Base-by-base conservation (phyloP, 53 echinoderm and acorn worm genomes). In the Holothuria leucospilota region DNA sequence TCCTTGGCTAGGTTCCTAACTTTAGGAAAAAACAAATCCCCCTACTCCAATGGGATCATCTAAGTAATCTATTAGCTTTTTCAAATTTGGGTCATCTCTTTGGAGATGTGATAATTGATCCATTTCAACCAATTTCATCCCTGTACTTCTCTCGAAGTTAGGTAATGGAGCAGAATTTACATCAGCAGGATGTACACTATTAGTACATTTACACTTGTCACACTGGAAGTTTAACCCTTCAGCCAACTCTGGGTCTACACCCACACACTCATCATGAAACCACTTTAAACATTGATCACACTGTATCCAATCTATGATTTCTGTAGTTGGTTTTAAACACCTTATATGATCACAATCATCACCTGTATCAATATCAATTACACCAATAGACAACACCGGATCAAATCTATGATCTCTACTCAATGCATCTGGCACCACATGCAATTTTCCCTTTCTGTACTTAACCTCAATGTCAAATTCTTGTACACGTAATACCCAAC, bases 201-300 rank as follows among this genome's bases (percentile, higher is more conserved):
- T 49, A 49, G 2, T 49, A 49, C 49, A 49, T 9, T 64, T 28
- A 64, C 64, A 64, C 64, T 16, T 28, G 4, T 64, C 64, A 28
- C 64, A 64, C 24, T 5, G 23, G 15, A 64, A 16, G 24, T 28
- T 16, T 9, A 64, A 2, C 64, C 15, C 64, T 11, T 64, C 20
- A 8, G 64, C 64, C 20, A 49, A 49, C 49, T 49, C 49, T 49
- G 49, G 49, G 8, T 49, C 49, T 9, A 49, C 3, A 2, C 49
- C 27, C 51, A 80, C 90, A 70, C 90, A 90, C 20, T 18, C 53
- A 11, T 78, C 62, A 49, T 86, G 90, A 21, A 79, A 86, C 90
- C 86, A 90, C 40, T 14, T 16, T 10, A 53, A 25, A 28, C 39
- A 71, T 38, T 71, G 71, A 30, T 82, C 82, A 71, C 87, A 90